A percentile compares a stretch with the other conserved stretches of the same genome.
These are phyloP conservation scores for Drosophila funebris DNA, from an alignment of 1,140 invertebrate species.

Conservation along the genomic window DNA sequence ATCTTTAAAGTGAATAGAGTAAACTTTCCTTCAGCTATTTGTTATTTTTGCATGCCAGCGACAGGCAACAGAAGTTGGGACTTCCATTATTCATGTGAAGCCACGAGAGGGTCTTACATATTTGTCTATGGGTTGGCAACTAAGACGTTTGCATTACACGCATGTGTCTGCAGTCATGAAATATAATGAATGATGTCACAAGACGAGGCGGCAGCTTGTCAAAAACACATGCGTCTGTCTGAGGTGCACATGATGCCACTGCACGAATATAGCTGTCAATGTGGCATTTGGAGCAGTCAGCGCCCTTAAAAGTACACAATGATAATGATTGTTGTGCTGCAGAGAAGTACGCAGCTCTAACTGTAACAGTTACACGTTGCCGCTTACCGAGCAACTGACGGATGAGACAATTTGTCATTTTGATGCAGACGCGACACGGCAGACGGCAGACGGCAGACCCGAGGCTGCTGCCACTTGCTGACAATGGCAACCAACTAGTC, in stretches of 20 bases:
- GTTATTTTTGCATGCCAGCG: conserved; percentile 27
- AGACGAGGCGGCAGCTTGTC: conserved; percentile 66
- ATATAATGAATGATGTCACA: conserved; percentile 79
- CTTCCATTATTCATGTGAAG: conserved; percentile 52
- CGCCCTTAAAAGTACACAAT: conserved; percentile 67
- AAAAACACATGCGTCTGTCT: conserved; percentile 70
- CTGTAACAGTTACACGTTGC: conserved; percentile 33
- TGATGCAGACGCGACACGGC: conserved; percentile 72
- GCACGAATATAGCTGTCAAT: conserved; percentile 31
- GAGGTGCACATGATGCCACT: conserved; percentile 14
- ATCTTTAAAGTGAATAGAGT: conserved; percentile 4
- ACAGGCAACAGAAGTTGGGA: conserved; percentile 19
- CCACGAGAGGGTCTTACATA: background rate
- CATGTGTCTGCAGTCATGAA: conserved; percentile 55
- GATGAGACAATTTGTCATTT: conserved; percentile 81
- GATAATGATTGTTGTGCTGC: conserved; percentile 62
- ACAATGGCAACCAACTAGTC: conserved; percentile 52
- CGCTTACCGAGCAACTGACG: conserved; percentile 46
- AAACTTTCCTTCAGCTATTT: background rate
- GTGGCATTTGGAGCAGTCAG: conserved; percentile 30
- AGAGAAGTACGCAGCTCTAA: conserved; percentile 30
- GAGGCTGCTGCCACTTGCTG: conserved; percentile 14
- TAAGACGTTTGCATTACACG: conserved; percentile 56
- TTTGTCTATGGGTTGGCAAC: conserved; percentile 17
- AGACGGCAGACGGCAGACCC: conserved; percentile 17